Percentiles rank a stretch among this genome's conserved stretches.
phyloP scores from a whole-genome alignment of 2,888 invertebrate species.

The Xylota sylvarum region DNA sequence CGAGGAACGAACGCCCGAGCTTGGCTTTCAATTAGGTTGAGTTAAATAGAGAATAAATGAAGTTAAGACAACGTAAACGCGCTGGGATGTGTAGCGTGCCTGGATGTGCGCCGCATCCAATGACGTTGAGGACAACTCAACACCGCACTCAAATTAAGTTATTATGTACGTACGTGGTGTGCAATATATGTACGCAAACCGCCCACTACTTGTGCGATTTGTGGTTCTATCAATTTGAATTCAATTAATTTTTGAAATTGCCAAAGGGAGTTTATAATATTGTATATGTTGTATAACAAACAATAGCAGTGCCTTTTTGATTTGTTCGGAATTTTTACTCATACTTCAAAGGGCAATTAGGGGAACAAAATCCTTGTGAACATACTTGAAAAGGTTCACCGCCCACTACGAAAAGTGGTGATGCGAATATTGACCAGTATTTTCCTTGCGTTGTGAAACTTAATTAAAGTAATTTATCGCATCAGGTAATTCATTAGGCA shows the following conservation, averaged over 20 bases:
- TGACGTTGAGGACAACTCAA: conserved; percentile 32
- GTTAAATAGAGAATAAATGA: conserved; percentile 71
- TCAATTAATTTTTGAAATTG: conserved; percentile 55
- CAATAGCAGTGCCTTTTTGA: conserved; percentile 31
- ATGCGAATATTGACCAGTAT: conserved; percentile 51
- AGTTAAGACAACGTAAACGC: conserved; percentile 62
- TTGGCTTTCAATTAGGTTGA: conserved; percentile 67
- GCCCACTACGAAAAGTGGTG: conserved; percentile 28
- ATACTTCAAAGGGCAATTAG: conserved; percentile 35
- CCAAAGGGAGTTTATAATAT: too few species aligned
- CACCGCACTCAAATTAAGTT: conserved; percentile 59
- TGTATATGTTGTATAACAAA: too few species aligned
- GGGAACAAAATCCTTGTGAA: not conserved
- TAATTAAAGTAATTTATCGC: conserved; percentile 74
- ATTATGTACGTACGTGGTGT: conserved; percentile 54
- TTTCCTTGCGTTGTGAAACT: conserved; percentile 45
- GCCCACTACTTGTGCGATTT: not conserved
- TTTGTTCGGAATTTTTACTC: not conserved
- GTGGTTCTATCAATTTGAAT: conserved; percentile 51
- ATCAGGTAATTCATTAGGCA: conserved; percentile 71
- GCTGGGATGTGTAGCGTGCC: conserved; percentile 32
- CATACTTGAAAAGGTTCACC: not conserved
- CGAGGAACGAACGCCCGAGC: conserved; percentile 36
- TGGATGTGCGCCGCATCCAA: conserved; percentile 16
- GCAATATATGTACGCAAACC: not conserved